Percentiles rank a stretch among this genome's conserved stretches.
Conservation (phyloP, 2,113 vertebrate genomes). For the Ovibos moschatus region DNA sequence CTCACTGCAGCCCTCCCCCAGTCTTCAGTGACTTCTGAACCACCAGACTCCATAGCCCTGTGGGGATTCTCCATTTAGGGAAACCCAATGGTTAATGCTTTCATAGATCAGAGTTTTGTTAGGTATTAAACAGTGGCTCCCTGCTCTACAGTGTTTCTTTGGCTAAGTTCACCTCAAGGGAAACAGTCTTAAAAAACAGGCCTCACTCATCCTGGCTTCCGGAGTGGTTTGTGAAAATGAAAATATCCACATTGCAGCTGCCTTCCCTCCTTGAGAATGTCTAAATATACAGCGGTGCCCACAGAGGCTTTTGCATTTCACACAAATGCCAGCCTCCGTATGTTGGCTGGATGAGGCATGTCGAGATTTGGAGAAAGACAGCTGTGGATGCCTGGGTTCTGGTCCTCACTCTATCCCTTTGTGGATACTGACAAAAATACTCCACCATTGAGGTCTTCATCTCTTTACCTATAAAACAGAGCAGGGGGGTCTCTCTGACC, state of each 20-base stretch:
- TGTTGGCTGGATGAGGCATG: neutral
- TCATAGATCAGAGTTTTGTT: neutral
- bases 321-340: neutral
- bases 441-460: neutral
- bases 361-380: neutral
- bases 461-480: neutral
- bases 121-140: neutral
- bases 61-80: neutral
- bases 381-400: neutral
- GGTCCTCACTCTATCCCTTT: neutral
- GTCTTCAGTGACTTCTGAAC: neutral
- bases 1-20: neutral
- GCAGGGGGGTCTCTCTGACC: neutral
- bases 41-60: neutral
- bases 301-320: conserved; percentile 18
- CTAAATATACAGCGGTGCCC: conserved; percentile 30
- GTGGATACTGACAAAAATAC: neutral
- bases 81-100: neutral
- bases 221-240: conserved; percentile 34
- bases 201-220: neutral
- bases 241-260: neutral
- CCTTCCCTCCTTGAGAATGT: conserved; percentile 2
- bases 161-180: neutral
- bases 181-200: neutral
- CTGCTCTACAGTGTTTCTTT: neutral